Evolutionary conservation across 30 jellyfish, hydroid and myxozoan genomes (phyloP).

Genomic region (Phacellophora camtschatica): DNA sequence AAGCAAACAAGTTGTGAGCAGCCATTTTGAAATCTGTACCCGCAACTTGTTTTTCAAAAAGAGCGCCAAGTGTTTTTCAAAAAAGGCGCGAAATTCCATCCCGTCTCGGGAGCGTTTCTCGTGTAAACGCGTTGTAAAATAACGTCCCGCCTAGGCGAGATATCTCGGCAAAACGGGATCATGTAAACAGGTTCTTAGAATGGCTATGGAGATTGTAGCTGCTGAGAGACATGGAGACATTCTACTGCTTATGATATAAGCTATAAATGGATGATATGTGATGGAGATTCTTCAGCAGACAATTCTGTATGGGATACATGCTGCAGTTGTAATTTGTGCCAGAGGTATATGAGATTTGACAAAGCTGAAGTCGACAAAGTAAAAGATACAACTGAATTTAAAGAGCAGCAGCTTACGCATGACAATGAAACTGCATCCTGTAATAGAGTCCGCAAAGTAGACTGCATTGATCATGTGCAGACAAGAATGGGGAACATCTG

Average conservation of each 20-base stretch:
- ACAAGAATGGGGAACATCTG: conserved; percentile 32
- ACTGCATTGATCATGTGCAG: conserved; percentile 40
- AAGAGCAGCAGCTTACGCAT: background rate
- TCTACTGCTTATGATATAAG: background rate
- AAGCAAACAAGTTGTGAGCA: too few relatives aligned
- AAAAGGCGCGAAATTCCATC: too few relatives aligned
- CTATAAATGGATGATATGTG: conserved; percentile 34
- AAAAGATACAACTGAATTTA: background rate
- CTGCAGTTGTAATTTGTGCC: too few relatives aligned
- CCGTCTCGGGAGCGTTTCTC: too few relatives aligned
- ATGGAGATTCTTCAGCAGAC: conserved; percentile 27
- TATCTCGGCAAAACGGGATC: too few relatives aligned
- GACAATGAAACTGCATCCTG: background rate
- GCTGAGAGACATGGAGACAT: background rate
- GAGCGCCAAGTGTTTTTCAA: too few relatives aligned
- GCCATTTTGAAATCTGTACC: too few relatives aligned
- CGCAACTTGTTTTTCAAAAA: too few relatives aligned
- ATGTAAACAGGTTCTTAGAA: too few relatives aligned
- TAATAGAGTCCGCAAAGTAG: conserved; percentile 22
- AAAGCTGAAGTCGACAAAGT: background rate
- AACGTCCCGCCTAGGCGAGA: too few relatives aligned
- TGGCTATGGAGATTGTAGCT: conserved; percentile 28
- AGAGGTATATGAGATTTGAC: background rate
- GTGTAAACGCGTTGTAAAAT: too few relatives aligned
- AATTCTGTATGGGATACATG: background rate